Evolutionary conservation across 35 echinoderm and acorn worm species (phyloP).

Genomic region (Lytechinus variegatus): DNA sequence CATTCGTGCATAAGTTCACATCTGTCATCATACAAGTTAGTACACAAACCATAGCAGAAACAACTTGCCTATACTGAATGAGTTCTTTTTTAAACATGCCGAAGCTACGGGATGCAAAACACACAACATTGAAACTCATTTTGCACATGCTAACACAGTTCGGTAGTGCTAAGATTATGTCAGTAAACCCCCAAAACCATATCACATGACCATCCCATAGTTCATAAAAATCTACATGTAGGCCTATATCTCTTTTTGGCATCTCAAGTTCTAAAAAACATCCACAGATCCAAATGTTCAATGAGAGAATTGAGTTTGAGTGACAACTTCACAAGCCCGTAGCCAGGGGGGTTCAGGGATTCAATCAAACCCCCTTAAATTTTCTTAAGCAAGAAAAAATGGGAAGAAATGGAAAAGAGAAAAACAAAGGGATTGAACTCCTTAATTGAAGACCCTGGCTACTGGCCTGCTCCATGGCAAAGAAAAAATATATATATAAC

Average conservation of each 20-base stretch:
- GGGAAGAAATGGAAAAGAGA: no score
- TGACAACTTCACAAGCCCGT: neutral
- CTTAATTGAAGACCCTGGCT: no score
- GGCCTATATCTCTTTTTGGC: neutral
- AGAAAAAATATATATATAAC: conserved; percentile 28
- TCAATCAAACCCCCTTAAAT: no score
- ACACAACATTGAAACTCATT: neutral
- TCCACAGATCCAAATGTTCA: neutral
- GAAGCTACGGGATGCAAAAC: neutral
- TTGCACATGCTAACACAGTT: neutral
- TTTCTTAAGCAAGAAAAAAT: no score
- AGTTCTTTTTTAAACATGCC: neutral
- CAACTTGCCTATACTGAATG: neutral
- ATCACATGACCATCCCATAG: neutral
- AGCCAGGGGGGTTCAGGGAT: no score
- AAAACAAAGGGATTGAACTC: no score
- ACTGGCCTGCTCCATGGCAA: neutral
- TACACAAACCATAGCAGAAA: neutral
- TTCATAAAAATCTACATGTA: neutral
- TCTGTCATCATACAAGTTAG: neutral
- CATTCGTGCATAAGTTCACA: conserved; percentile 2
- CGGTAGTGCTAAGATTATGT: neutral
- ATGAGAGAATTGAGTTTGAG: neutral
- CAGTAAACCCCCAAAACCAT: neutral
- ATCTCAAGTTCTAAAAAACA: neutral